Base-by-base conservation (phyloP, 1,140 invertebrate genomes). In the Druon quercuslanigerum region DNA sequence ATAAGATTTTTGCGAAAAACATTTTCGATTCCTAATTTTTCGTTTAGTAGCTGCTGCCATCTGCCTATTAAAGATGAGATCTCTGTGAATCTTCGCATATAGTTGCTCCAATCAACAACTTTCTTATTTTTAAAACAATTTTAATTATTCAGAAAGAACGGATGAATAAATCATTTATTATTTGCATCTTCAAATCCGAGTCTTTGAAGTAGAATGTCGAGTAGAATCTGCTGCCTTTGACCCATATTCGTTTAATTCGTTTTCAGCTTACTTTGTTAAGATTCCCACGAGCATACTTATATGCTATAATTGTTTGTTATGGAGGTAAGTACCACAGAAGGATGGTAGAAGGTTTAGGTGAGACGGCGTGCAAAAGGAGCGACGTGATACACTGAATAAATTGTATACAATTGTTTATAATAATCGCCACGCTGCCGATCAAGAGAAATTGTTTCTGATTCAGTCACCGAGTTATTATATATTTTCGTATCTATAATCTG, bases 391-490 rank as follows among this genome's bases (percentile, higher is more conserved):
- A 33, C 5, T 66, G 60, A 66, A 66, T 66, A 46, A 66, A 66
- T 66, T 66, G 33, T 66, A 46, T 46, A 66, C 60, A 33, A 66
- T 66, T n/a, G 13, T 33, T 66, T 66, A 66, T 66, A n/a, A 66
- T 17, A 46, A 66, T 66, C 46, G 60, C 52, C n/a, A 17, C 52
- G 17, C 52, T 54, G 52, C 60, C 60, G 6, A 66, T 66, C 60
- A 66, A 33, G 60, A 66, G 46, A 66, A 66, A 66, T 46, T 66
- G 60, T 33, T 66, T 46, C 60, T 66, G 33, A 66, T 66, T 66
- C 25, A 66, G 46, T 66, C 25, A 46, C 25, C 12, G 40, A 14
- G 16, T 14, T 66, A n/a, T 66, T n/a, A 40, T 16, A 66, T 40
- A 66, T n/a, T 66, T 6, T 6, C 25, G 25, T 5, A 33, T 33